Evolutionary conservation across 2,113 vertebrate species (phyloP).

Genomic region (Peromyscus leucopus): DNA sequence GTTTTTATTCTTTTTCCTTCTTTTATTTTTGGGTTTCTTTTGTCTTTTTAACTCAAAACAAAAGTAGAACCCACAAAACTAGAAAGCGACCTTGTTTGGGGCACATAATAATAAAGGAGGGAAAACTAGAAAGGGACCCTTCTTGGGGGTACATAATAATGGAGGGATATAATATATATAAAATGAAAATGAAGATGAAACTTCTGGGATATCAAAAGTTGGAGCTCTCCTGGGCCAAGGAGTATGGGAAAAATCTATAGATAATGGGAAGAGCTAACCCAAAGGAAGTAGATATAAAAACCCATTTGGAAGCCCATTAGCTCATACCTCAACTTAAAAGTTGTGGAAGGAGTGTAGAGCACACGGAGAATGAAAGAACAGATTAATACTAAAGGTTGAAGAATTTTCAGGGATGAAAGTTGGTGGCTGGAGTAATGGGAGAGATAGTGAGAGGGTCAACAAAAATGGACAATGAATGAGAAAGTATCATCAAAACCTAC

Average conservation of each 20-base stretch:
- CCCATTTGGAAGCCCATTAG: too few relatives aligned
- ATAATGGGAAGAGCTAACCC: too few relatives aligned
- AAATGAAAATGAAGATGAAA: background rate
- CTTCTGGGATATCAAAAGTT: too few relatives aligned
- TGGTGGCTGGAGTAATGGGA: too few relatives aligned
- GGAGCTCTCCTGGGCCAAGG: too few relatives aligned
- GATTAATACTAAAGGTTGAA: background rate
- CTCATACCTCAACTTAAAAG: background rate
- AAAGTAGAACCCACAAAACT: background rate
- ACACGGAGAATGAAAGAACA: background rate
- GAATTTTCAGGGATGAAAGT: background rate
- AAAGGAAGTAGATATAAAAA: background rate
- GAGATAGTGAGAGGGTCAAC: background rate
- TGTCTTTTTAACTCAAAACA: background rate
- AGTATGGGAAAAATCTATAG: background rate
- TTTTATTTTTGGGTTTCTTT: too few relatives aligned
- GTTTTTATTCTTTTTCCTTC: background rate
- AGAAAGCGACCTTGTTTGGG: background rate
- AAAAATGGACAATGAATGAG: background rate
- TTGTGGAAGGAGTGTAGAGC: background rate
- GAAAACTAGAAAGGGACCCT: background rate
- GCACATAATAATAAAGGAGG: background rate
- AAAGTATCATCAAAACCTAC: background rate
- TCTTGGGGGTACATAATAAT: background rate
- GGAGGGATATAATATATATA: background rate